Percentiles rank a stretch among this genome's conserved stretches.
These are phyloP conservation scores for Bryconaethiops microstoma DNA, from an alignment of 2,797 vertebrate species.

Conservation along the genomic window DNA sequence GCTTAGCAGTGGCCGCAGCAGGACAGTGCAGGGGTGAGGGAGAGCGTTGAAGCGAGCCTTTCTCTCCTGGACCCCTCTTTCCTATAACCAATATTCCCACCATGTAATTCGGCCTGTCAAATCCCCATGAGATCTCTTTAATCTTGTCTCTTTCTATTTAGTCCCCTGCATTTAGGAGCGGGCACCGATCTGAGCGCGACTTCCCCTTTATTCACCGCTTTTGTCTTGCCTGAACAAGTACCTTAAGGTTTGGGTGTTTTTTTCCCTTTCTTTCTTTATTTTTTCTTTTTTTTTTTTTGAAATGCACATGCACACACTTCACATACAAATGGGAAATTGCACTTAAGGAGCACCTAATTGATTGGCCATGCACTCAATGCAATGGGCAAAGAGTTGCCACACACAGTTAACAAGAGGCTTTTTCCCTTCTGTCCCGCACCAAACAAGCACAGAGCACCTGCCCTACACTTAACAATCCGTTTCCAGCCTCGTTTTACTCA, in stretches of 20 bases:
- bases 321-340: constrained; percentile 38
- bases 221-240: constrained; percentile 30
- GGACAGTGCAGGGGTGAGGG: background rate
- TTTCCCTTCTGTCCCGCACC: constrained; percentile 31
- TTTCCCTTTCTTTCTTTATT: background rate
- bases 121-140: constrained; percentile 63
- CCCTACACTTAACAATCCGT: constrained; percentile 59
- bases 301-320: constrained; percentile 38
- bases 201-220: constrained; percentile 42
- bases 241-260: constrained; percentile 7
- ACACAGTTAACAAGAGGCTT: constrained; percentile 48
- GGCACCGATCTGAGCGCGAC: background rate
- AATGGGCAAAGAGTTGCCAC: constrained; percentile 58
- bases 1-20: background rate
- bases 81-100: constrained; percentile 61
- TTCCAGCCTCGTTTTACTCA: constrained; percentile 49
- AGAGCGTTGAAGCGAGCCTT: background rate
- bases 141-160: constrained; percentile 70
- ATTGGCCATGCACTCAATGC: constrained; percentile 67
- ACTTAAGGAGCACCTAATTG: constrained; percentile 60
- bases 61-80: background rate
- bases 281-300: background rate
- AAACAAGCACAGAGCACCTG: constrained; percentile 62
- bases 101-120: constrained; percentile 67
- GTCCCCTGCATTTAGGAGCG: constrained; percentile 43